phyloP scores from a whole-genome alignment of 2,888 invertebrate species.

The Megamerina dolium region DNA sequence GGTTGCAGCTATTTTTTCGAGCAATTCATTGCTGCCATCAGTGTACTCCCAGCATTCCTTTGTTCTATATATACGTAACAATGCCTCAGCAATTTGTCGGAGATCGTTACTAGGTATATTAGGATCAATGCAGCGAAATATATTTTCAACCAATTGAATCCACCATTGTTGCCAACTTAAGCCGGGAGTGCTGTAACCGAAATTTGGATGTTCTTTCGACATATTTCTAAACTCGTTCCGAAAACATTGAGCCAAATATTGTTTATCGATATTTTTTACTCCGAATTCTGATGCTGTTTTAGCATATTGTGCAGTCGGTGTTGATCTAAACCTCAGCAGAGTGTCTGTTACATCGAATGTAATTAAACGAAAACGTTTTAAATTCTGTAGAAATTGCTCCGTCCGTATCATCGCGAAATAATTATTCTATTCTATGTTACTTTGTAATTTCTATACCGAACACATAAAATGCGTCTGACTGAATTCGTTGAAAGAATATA shows the following conservation, averaged over 20 bases:
- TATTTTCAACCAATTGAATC: slow-evolving; percentile 50
- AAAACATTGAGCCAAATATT: slow-evolving; percentile 53
- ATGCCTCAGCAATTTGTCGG: slow-evolving; percentile 51
- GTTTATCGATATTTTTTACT: slow-evolving; percentile 28
- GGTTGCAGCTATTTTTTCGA: slow-evolving; percentile 49
- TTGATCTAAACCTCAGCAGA: slow-evolving; percentile 61
- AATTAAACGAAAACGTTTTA: slow-evolving; percentile 52
- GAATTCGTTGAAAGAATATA: no score
- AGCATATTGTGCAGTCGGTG: slow-evolving; percentile 67
- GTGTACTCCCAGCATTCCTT: slow-evolving; percentile 65
- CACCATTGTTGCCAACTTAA: slow-evolving; percentile 79
- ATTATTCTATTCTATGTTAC: neutral
- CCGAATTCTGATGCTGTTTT: slow-evolving; percentile 64
- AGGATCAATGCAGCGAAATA: slow-evolving; percentile 31
- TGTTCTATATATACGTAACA: slow-evolving; percentile 65
- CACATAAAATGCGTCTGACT: no score
- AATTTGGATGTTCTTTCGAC: slow-evolving; percentile 68
- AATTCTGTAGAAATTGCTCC: slow-evolving; percentile 33
- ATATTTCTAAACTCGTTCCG: slow-evolving; percentile 59
- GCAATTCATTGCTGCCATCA: slow-evolving; percentile 57
- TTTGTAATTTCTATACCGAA: no score
- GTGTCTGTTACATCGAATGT: slow-evolving; percentile 91
- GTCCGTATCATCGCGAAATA: slow-evolving; percentile 25
- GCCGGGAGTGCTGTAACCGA: slow-evolving; percentile 58
- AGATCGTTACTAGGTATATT: slow-evolving; percentile 28